A percentile compares a stretch with the other conserved stretches of the same genome.
Evolutionary conservation across 2,888 invertebrate genomes (phyloP).

Genomic region (Zygogramma bicolorata): DNA sequence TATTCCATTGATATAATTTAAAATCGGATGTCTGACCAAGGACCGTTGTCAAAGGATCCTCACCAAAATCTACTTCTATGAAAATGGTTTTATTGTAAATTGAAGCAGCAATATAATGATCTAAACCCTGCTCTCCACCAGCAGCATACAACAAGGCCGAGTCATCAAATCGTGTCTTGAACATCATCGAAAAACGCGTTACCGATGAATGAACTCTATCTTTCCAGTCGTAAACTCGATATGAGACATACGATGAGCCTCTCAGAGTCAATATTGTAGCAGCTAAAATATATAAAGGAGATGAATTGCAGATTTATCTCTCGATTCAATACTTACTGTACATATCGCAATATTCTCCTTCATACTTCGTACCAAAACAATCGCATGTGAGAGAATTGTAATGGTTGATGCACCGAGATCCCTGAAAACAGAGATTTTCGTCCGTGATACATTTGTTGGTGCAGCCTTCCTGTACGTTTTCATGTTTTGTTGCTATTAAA

Average conservation of each 20-base stretch:
- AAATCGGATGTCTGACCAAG: constrained; percentile 79
- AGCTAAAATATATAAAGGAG: constrained; percentile 69
- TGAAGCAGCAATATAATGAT: constrained; percentile 91
- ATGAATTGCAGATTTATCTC: neutral
- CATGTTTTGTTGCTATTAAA: constrained; percentile 87
- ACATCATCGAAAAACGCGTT: constrained; percentile 88
- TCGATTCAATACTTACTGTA: constrained; percentile 76
- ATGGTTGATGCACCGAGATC: constrained; percentile 91
- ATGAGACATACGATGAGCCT: constrained; percentile 93
- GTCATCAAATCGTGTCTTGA: constrained; percentile 92
- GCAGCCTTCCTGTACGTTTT: constrained; percentile 91
- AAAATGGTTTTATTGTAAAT: constrained; percentile 86
- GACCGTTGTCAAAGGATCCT: constrained; percentile 76
- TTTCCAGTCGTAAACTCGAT: constrained; percentile 93
- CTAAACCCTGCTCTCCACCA: constrained; percentile 87
- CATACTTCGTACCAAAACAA: constrained; percentile 92
- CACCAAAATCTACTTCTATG: constrained; percentile 89
- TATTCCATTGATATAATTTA: constrained; percentile 82
- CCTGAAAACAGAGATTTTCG: constrained; percentile 88
- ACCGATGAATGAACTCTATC: constrained; percentile 89
- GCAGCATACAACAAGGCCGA: constrained; percentile 94
- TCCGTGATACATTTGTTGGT: constrained; percentile 84
- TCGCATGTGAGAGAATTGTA: constrained; percentile 92
- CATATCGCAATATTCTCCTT: constrained; percentile 92
- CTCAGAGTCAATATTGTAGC: constrained; percentile 88